Percentiles rank a stretch among this genome's conserved stretches.
Conservation (phyloP, 30 jellyfish, hydroid and myxozoan genomes). For the Hydractinia echinata region DNA sequence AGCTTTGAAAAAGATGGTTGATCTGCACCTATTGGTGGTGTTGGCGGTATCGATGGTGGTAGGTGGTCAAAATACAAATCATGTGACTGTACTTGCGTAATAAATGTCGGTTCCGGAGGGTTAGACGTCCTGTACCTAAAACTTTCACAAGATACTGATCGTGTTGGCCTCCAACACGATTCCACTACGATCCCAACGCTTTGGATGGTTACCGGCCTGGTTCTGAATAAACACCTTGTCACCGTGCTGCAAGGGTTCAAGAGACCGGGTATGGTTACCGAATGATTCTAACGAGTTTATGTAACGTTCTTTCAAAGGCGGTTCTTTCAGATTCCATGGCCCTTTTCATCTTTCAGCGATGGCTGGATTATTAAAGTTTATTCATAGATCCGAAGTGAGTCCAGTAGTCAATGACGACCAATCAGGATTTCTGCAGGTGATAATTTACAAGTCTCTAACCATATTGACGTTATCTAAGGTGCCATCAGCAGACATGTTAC, state of each 20-base stretch:
- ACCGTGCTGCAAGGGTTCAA: slow-evolving; percentile 5
- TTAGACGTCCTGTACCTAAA: not conserved
- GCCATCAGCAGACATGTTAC: slow-evolving; percentile 12
- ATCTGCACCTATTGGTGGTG: too few species aligned
- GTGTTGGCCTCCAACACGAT: not conserved
- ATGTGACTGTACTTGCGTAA: slow-evolving; percentile 16
- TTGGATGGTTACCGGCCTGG: slow-evolving; percentile 16
- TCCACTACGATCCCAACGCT: slow-evolving; percentile 15
- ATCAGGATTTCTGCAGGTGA: slow-evolving; percentile 28
- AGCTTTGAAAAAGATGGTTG: too few species aligned
- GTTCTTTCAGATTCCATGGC: slow-evolving; percentile 15
- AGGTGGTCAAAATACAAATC: too few species aligned
- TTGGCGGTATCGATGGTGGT: too few species aligned
- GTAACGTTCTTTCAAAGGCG: slow-evolving; percentile 7
- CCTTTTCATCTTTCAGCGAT: slow-evolving; percentile 6
- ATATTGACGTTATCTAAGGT: slow-evolving; percentile 1
- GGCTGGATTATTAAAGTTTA: not conserved
- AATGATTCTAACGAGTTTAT: not conserved
- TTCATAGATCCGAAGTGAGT: not conserved
- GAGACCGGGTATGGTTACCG: not conserved
- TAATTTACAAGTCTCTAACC: slow-evolving; percentile 13
- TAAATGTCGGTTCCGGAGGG: slow-evolving; percentile 2
- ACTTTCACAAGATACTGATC: slow-evolving; percentile 6
- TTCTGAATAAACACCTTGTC: slow-evolving; percentile 11
- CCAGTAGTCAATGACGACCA: slow-evolving; percentile 15